Percentiles rank a stretch among this genome's conserved stretches.
Evolutionary conservation across 2,113 vertebrate genomes (phyloP).

Genomic region (Phainopepla nitens): DNA sequence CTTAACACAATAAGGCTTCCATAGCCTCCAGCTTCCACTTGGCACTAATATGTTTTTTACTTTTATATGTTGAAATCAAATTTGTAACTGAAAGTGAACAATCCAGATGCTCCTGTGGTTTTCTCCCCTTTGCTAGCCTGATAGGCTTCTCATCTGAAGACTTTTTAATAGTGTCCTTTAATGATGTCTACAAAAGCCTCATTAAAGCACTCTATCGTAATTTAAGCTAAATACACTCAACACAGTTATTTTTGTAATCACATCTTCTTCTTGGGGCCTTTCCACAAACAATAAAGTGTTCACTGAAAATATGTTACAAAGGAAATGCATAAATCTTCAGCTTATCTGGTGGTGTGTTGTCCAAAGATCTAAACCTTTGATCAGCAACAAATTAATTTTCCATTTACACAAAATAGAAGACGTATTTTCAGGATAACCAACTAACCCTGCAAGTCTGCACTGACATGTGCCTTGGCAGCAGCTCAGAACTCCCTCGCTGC

Average conservation of each 20-base stretch:
- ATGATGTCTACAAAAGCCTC: slow-evolving; percentile 47
- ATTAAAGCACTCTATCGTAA: slow-evolving; percentile 5
- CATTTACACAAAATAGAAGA: slow-evolving; percentile 65
- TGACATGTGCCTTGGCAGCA: slow-evolving; percentile 24
- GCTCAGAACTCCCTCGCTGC: slow-evolving; percentile 11
- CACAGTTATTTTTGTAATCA: neutral
- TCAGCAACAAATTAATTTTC: slow-evolving; percentile 68
- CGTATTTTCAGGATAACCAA: slow-evolving; percentile 59
- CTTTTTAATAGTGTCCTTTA: slow-evolving; percentile 34
- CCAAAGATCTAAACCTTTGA: slow-evolving; percentile 58
- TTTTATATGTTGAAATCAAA: neutral
- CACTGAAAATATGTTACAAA: slow-evolving; percentile 21
- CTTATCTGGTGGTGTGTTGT: slow-evolving; percentile 61
- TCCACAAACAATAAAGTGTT: slow-evolving; percentile 11
- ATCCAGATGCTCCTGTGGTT: neutral
- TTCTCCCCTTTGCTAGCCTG: neutral
- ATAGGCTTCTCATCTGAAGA: slow-evolving; percentile 19
- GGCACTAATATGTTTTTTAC: neutral
- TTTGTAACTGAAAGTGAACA: neutral
- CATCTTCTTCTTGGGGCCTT: slow-evolving; percentile 31
- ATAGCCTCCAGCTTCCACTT: neutral
- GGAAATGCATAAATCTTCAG: slow-evolving; percentile 57
- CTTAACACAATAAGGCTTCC: slow-evolving; percentile 29
- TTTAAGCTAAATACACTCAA: slow-evolving; percentile 23
- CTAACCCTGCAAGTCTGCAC: slow-evolving; percentile 8